Evolutionary conservation across 2,797 vertebrate genomes (phyloP), one percentile per base, ranked within the genome.

Genomic region (Hemibagrus guttatus): DNA sequence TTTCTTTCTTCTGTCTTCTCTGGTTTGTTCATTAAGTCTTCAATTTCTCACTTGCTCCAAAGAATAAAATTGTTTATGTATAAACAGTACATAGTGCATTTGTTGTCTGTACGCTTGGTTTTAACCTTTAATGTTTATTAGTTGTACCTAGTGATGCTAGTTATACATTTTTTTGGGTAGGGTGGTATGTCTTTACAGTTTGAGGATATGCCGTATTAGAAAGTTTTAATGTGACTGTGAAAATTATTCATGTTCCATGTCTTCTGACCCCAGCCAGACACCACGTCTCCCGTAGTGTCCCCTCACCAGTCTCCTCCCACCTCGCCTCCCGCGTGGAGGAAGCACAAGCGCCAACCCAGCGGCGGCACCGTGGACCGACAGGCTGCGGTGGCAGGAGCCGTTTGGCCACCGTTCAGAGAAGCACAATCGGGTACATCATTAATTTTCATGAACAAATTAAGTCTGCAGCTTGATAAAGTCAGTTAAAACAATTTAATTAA

Each of bases 221-320:
- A 61, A 56, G 76, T 39, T 21, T 52, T 52, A 35, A 58, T 28
- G 23, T 69, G 61, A 35, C 46, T 28, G 23, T 69, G 61, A 69
- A 84, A 56, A 84, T 59, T 54, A 26, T 59, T 19, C 5, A 75
- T 80, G 19, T 76, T 28, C 64, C 75, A 5, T 84, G 46, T 82
- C 54, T 85, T 90, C 69, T 66, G 69, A 23, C 52, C n/a, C 61
- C 90, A 96, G 95, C 94, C 95, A 0, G 98, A 99, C 86, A 96
- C 97, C 28, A 97, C 96, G 8, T 99, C 98, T 91, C 98, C 98
- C 8, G 96, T 99, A 88, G 97, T 98, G 91, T 99, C 98, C 39
- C 98, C 98, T 79, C 96, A 97, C 90, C 98, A 99, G 90, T 99
- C 98, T 23, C 98, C 98, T 56, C 98, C 98, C 86, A 92, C 96